Evolutionary conservation across 2,888 invertebrate species (phyloP), one percentile per base, ranked within the genome.

Genomic region (Tipula unca): DNA sequence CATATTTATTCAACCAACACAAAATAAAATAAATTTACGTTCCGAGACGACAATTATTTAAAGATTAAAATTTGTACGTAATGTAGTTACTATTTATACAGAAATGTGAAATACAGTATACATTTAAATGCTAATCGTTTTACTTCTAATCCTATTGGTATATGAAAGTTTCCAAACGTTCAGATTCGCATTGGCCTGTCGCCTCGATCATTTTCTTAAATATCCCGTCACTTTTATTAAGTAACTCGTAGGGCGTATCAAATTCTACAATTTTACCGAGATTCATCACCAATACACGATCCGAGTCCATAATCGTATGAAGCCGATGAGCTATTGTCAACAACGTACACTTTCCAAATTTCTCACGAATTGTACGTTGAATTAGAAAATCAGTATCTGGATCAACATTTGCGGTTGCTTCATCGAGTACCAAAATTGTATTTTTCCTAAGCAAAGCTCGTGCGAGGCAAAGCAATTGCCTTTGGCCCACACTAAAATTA

Each of bases 221-320:
- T 86, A 92, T 89, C 5, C 94, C 93, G 0, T 92, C 90, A 6
- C 92, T 91, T 87, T 93, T 92, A 87, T 89, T 91, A 85, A 95
- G 91, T 85, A 95, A 90, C 86, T 92, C 90, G 89, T 93, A 91
- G 0, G 95, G 94, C 87, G 93, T 92, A 88, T 93, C 94, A 88
- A 93, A 94, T 90, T 95, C 94, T 85, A 93, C 93, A 87, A 95
- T 92, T 17, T 91, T 90, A 0, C 97, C 97, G 14, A 93, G 92
- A 89, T 96, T 95, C 93, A 97, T 94, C 1, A 96, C 96, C 89
- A 96, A 91, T 29, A 96, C 94, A 87, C 94, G 92, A 90, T 96
- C 95, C 0, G 95, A 96, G 90, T 97, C 97, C 94, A 97, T 97
- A 88, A 97, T 95, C 6, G 97, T 97, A 89, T 97, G 94, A n/a